phyloP scores from a whole-genome alignment of 2,113 vertebrate genomes.

The Tetrao urogallus region DNA sequence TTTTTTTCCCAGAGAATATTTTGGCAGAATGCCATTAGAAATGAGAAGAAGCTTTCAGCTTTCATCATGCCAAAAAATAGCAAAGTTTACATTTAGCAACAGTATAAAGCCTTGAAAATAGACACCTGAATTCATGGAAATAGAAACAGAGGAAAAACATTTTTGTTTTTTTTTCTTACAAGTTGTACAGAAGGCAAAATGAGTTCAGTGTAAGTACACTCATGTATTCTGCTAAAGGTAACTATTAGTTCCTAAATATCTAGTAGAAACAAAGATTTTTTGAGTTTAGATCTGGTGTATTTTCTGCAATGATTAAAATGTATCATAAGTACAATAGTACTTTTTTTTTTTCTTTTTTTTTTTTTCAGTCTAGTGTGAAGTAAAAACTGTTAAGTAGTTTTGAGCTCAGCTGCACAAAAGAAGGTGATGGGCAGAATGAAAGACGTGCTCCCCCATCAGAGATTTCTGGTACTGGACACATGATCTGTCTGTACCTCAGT shows the following conservation, averaged over 20 bases:
- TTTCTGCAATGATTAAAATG: not conserved
- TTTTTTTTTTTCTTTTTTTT: not conserved
- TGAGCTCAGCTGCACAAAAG: not conserved
- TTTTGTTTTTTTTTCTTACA: not conserved
- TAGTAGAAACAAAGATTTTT: not conserved
- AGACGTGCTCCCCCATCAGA: not conserved
- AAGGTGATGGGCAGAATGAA: not conserved
- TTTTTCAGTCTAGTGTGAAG: not conserved
- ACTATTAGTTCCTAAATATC: not conserved
- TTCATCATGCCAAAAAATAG: slow-evolving; percentile 33
- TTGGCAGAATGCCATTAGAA: slow-evolving; percentile 30
- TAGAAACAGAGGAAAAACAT: not conserved
- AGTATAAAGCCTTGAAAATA: slow-evolving; percentile 7
- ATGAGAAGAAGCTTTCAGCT: slow-evolving; percentile 40
- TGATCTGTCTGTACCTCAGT: not conserved
- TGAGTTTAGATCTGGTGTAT: not conserved
- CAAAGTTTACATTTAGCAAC: not conserved
- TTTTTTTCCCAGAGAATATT: slow-evolving; percentile 52
- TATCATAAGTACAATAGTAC: not conserved
- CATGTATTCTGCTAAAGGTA: not conserved
- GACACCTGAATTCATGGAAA: slow-evolving; percentile 29
- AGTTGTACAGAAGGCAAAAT: not conserved
- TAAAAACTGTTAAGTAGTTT: not conserved
- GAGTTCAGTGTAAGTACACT: not conserved
- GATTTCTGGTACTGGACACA: not conserved